Base-by-base conservation (phyloP, 2,113 vertebrate species). In the Anarrhichthys ocellatus region DNA sequence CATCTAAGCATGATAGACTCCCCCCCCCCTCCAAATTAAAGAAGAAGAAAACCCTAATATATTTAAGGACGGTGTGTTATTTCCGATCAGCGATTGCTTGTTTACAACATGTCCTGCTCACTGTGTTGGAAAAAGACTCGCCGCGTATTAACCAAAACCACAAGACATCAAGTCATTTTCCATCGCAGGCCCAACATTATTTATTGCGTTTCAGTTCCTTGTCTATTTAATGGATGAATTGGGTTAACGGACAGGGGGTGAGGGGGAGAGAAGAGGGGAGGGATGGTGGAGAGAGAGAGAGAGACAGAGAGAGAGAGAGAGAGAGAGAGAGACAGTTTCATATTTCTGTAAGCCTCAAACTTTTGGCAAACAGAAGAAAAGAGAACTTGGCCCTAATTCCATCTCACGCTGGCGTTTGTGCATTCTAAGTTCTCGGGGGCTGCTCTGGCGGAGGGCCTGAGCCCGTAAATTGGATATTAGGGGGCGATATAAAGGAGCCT, bases 381-480 rank as follows among this genome's bases (percentile, higher is more conserved):
- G 91, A 88, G 90, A 94, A 93, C 87, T 93, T 94, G 93, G 91
- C 92, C 89, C 89, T 94, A 94, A 94, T 93, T 95, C 94, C 93
- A 89, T 92, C 91, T 94, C 90, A 93, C 62, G 85, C 92, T 91
- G 91, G 90, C 90, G 92, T 93, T 94, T 92, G 92, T 92, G 91
- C 91, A 91, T 93, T 94, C 92, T 90, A 89, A 92, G 90, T 94
- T 93, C 91, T 92, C 83, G 90, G 88, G 89, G 92, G 94, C 90
- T 91, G 90, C 91, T 87, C 92, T 94, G 93, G 94, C 92, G 84
- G 75, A 90, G 85, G 92, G 90, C 94, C 93, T 94, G 88, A 92
- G 87, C 93, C 94, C 85, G 88, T 95, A 95, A 96, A 95, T 94
- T 95, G 94, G 94, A 96, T 95, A 95, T 95, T 95, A 94, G 92